phyloP scores from a whole-genome alignment of 1,140 invertebrate species.

The Leptopilina clavipes region DNA sequence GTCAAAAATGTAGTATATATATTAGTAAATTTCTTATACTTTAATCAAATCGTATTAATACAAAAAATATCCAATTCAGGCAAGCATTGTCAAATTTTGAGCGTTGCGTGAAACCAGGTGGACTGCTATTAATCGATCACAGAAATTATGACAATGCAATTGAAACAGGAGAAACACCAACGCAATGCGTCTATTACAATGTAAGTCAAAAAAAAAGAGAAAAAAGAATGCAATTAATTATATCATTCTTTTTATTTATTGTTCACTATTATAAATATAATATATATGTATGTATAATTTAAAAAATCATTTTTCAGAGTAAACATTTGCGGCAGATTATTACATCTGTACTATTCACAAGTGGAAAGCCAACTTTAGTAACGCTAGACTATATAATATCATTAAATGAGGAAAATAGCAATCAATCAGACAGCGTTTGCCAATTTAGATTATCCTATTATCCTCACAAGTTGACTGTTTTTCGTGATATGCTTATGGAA shows the following conservation, averaged over 20 bases:
- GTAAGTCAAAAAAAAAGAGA: too few relatives aligned
- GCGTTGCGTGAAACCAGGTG: slow-evolving; percentile 88
- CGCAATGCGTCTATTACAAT: slow-evolving; percentile 91
- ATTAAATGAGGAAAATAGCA: slow-evolving; percentile 68
- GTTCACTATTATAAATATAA: not conserved
- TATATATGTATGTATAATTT: slow-evolving; percentile 44
- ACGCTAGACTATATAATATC: slow-evolving; percentile 87
- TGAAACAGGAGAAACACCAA: slow-evolving; percentile 81
- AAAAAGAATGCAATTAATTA: slow-evolving; percentile 21
- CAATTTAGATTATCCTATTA: slow-evolving; percentile 91
- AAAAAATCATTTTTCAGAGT: slow-evolving; percentile 77
- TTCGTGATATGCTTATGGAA: slow-evolving; percentile 82
- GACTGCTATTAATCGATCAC: slow-evolving; percentile 89
- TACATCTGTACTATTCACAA: slow-evolving; percentile 86
- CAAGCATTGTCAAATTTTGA: slow-evolving; percentile 85
- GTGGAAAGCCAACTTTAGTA: slow-evolving; percentile 83
- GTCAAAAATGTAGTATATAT: too few relatives aligned
- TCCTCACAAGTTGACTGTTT: slow-evolving; percentile 84
- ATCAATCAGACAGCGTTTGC: slow-evolving; percentile 70
- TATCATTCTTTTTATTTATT: not conserved
- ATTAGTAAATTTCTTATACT: too few relatives aligned
- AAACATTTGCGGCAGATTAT: slow-evolving; percentile 86
- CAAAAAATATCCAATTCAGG: slow-evolving; percentile 60
- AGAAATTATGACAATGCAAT: slow-evolving; percentile 91
- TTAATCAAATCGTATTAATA: too few relatives aligned